Base-by-base conservation (phyloP, 2,113 vertebrate species). In the Aix galericulata region DNA sequence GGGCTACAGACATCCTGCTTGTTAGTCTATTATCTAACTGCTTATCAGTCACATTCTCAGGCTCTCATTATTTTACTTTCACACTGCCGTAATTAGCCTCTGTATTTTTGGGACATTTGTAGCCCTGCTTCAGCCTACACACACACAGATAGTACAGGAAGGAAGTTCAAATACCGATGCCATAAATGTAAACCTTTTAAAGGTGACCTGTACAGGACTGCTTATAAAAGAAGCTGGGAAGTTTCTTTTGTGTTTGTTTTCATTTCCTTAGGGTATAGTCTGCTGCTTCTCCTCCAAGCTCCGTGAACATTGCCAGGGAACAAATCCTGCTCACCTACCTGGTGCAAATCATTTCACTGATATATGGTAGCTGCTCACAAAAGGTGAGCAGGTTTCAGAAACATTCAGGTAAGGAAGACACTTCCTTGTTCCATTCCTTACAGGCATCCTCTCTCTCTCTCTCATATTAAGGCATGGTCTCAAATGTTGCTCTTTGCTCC, bases 21-120 rank as follows among this genome's bases (percentile, higher is more conserved):
- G 84, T 92, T 91, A 89, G 78, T 79, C 71, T 89, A 36, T 89
- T 97, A 94, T 97, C 94, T 95, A 66, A 69, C 58, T 76, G 69
- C 91, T 97, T 94, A 97, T 95, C 96, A 95, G 93, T 82, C 86
- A 92, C 89, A 89, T 96, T 96, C 89, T 92, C 67, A 62, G 85
- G 86, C 84, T 92, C 89, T 94, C 84, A 79, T 94, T 95, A 93
- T 94, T 97, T 94, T 91, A 73, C 93, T 92, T 91, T 94, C 84
- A 89, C 91, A 66, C 27, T 87, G 81, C 78, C 2, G 14, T 85
- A 97, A 95, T 94, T 94, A 95, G 53, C 40, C 44, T 76, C 86
- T 73, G 34, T 60, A 62, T 94, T 96, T 95, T 92, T 76, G 75
- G 92, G 67, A 63, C 71, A 48, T 38, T 87, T 34, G 1, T 15